phyloP scores from a whole-genome alignment of 2,113 vertebrate species.

The Proterorhinus semilunaris region DNA sequence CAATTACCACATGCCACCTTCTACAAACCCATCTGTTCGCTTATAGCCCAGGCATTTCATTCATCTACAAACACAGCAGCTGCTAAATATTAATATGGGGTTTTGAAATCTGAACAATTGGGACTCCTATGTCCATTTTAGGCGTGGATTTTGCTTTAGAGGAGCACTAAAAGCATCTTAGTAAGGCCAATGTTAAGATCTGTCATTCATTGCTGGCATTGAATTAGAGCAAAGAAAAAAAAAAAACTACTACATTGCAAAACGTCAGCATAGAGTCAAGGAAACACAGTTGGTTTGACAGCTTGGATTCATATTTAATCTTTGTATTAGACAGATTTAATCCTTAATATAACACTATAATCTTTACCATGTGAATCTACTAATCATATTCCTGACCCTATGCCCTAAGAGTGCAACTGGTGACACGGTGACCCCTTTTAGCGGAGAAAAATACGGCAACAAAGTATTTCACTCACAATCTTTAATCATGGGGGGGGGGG shows the following conservation, averaged over 20 bases:
- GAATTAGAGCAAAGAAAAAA: no score
- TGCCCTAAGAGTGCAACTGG: not conserved
- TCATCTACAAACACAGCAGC: slow-evolving; percentile 7
- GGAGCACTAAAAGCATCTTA: not conserved
- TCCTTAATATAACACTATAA: not conserved
- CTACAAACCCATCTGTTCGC: slow-evolving; percentile 24
- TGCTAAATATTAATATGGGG: slow-evolving; percentile 12
- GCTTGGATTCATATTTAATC: no score
- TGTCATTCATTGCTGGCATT: no score
- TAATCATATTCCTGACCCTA: not conserved
- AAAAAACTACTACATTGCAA: no score
- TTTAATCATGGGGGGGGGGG: not conserved
- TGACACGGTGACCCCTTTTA: not conserved
- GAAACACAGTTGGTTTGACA: no score
- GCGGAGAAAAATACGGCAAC: not conserved
- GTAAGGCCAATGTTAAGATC: no score
- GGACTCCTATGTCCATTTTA: not conserved
- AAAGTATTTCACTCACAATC: not conserved
- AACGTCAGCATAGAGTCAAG: no score
- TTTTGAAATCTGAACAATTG: not conserved
- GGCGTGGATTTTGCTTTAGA: not conserved
- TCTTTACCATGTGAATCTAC: not conserved
- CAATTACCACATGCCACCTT: slow-evolving; percentile 51
- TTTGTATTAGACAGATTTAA: not conserved
- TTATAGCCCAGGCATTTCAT: not conserved